Conservation (phyloP, 2,113 vertebrate species). For the Macroglossus sobrinus region DNA sequence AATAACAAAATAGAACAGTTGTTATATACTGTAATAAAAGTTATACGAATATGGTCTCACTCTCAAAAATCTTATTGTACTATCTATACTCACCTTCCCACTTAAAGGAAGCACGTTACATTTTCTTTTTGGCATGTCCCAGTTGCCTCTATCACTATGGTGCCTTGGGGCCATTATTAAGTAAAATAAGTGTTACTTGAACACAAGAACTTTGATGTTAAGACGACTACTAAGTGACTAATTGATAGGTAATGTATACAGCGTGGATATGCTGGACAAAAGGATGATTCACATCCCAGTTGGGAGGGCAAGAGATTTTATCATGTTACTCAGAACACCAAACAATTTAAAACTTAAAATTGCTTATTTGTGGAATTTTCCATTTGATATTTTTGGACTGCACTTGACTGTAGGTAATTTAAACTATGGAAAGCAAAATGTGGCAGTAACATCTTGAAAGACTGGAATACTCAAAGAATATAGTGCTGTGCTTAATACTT, state of each 20-base stretch:
- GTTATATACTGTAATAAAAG: background rate
- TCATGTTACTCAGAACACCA: background rate
- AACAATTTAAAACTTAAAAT: background rate
- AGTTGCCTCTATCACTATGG: background rate
- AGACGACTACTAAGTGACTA: background rate
- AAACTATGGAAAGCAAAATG: background rate
- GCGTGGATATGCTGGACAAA: background rate
- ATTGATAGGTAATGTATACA: background rate
- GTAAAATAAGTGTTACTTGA: background rate
- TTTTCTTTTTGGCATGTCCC: background rate
- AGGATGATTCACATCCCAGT: too few species aligned
- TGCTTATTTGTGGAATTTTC: background rate
- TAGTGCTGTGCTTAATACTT: background rate
- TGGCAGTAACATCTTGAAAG: background rate
- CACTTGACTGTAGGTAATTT: background rate
- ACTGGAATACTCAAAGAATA: background rate
- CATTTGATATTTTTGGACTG: background rate
- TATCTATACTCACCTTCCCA: background rate
- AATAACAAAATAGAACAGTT: background rate
- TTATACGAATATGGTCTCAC: background rate
- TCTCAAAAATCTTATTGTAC: background rate
- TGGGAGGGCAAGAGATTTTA: background rate
- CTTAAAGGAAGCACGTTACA: background rate
- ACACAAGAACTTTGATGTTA: background rate
- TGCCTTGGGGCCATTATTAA: background rate